Evolutionary conservation across 2,113 vertebrate genomes (phyloP).

Genomic region (Erythrolamprus reginae): DNA sequence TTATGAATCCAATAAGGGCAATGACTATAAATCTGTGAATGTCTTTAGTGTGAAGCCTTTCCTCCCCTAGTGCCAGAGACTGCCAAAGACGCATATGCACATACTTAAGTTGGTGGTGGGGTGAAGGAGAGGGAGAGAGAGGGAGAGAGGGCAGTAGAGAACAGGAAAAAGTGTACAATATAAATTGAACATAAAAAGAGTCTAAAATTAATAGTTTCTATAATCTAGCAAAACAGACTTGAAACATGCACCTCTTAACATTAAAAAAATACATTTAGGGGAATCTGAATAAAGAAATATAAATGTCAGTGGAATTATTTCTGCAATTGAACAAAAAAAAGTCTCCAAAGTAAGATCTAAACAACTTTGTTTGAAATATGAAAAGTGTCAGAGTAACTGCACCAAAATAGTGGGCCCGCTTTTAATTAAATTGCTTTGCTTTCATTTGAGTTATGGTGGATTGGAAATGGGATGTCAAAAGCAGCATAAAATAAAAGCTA

Average conservation of each 20-base stretch:
- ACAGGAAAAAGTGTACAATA: background rate
- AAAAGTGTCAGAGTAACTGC: constrained; percentile 46
- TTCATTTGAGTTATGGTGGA: background rate
- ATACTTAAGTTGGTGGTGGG: too few relatives aligned
- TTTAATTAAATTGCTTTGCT: constrained; percentile 52
- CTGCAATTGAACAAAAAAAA: constrained; percentile 47
- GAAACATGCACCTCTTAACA: background rate
- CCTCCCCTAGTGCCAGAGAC: background rate
- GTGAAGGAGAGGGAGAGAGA: background rate
- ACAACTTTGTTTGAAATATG: constrained; percentile 35
- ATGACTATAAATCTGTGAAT: background rate
- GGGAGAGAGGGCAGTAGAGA: too few relatives aligned
- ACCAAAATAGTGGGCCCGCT: constrained; percentile 44
- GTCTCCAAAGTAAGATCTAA: constrained; percentile 21
- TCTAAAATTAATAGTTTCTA: constrained; percentile 12
- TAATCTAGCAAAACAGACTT: background rate
- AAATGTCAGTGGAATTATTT: constrained; percentile 16
- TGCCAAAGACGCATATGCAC: background rate
- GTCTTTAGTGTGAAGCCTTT: background rate
- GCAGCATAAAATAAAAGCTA: background rate
- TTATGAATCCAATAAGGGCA: background rate
- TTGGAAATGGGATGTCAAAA: background rate
- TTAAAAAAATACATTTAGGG: background rate
- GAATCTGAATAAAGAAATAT: constrained; percentile 16
- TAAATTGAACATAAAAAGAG: background rate